These are phyloP conservation scores for Monomorium pharaonis DNA, from an alignment of 1,140 invertebrate genomes.

Conservation along the genomic window DNA sequence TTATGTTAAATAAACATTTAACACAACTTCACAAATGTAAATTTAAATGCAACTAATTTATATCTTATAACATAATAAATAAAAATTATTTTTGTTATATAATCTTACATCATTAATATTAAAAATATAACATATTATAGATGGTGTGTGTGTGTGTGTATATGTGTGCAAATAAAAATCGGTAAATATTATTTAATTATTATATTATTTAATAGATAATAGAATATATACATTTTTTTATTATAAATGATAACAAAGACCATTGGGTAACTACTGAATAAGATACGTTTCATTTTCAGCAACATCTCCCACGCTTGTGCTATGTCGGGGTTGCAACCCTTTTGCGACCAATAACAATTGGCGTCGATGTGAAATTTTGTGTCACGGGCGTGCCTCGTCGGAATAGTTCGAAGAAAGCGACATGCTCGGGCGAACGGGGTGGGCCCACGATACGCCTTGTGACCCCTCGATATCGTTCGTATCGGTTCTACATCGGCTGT, in stretches of 20 bases:
- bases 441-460: conserved; percentile 1
- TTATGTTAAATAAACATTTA: neutral
- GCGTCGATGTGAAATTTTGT: conserved; percentile 13
- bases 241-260: neutral
- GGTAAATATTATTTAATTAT: neutral
- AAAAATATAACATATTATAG: too few species aligned
- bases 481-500: neutral
- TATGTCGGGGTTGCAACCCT: neutral
- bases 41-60: neutral
- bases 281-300: neutral
- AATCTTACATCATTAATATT: neutral
- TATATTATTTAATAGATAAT: neutral
- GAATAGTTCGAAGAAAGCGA: conserved; percentile 5
- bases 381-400: conserved; percentile 17
- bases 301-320: neutral
- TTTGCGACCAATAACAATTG: conserved; percentile 24
- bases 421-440: conserved; percentile 15
- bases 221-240: neutral
- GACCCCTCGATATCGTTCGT: conserved; percentile 25
- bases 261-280: neutral
- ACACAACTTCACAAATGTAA: neutral
- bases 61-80: neutral
- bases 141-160: too few species aligned
- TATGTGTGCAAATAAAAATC: neutral
- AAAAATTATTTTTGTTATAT: neutral